Base-by-base conservation (phyloP, 2,797 vertebrate genomes). In the Oreochromis grahami region DNA sequence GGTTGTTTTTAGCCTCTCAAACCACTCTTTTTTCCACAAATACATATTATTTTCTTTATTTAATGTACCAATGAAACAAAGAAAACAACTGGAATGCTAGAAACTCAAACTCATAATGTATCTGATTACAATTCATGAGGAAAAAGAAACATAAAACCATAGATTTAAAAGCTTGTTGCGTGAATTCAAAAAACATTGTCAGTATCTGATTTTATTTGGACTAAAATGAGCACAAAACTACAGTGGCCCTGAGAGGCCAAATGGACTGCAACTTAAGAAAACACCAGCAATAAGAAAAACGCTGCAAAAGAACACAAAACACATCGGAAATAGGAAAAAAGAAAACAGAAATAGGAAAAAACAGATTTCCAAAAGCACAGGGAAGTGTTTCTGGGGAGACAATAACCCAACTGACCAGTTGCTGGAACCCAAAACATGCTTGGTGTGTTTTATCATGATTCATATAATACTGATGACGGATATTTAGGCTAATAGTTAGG, bases 61-160 rank as follows among this genome's bases (percentile, higher is more conserved):
- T 45, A 45, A 48, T 29, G 65, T 45, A 29, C 8, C 24, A 45
- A 11, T 3, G 17, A 5, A 70, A 70, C 24, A 70, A 45, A 1
- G 5, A 70, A 70, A 70, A 70, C 8, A 26, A 45, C 5, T 17
- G 21, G 41, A 70, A 0, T 21, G 45, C 14, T 17, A 45, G 9
- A 45, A 70, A 72, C 21, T 24, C 14, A 72, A 70, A 72, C 65
- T 72, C 24, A 29, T 19, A 72, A 72, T 72, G 43, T 50, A 32
- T 32, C 70, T 50, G 43, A 74, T 48, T 13, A 50, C 15, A 50
- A 19, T 26, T 72, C 41, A 29, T 11, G 15, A 48, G 41, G 15
- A n/a, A 50, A 74, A 50, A 74, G 26, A 72, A 72, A 45, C 3
- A 0, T 7, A 74, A 74, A 74, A 32, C 43, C 17, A 13, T 32